Evolutionary conservation across 2,113 vertebrate genomes (phyloP).

Genomic region (Leptobrachium leishanense): DNA sequence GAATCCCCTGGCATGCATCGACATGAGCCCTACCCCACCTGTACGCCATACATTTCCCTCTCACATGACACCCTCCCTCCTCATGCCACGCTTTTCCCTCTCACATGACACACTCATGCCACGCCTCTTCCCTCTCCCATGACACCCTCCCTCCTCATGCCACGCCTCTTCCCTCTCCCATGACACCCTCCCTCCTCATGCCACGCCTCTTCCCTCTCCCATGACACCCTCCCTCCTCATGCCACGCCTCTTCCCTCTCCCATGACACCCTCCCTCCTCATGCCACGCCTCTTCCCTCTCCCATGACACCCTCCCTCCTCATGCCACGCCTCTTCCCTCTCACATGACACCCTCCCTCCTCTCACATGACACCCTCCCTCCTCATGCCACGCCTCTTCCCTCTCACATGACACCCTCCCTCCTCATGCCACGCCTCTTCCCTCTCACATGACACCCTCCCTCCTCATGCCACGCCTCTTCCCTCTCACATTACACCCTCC

Average conservation of each 20-base stretch:
- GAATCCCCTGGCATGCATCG: too few species aligned
- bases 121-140: not conserved
- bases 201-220: not conserved
- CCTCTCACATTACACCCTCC: not conserved
- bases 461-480: not conserved
- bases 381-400: not conserved
- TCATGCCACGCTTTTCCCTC: not conserved
- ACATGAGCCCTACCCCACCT: too few species aligned
- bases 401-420: not conserved
- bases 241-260: not conserved
- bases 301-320: not conserved
- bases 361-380: not conserved
- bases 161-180: not conserved
- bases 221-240: not conserved
- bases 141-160: not conserved
- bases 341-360: not conserved
- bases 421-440: not conserved
- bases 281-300: not conserved
- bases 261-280: too few species aligned
- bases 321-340: not conserved
- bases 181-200: slow-evolving; percentile 2
- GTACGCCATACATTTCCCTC: not conserved
- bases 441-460: not conserved
- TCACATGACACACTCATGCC: not conserved
- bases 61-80: not conserved